A percentile compares a stretch with the other conserved stretches of the same genome.
These are phyloP conservation scores for Philotrypesis tridentata DNA, from an alignment of 1,140 invertebrate species.

Conservation along the genomic window DNA sequence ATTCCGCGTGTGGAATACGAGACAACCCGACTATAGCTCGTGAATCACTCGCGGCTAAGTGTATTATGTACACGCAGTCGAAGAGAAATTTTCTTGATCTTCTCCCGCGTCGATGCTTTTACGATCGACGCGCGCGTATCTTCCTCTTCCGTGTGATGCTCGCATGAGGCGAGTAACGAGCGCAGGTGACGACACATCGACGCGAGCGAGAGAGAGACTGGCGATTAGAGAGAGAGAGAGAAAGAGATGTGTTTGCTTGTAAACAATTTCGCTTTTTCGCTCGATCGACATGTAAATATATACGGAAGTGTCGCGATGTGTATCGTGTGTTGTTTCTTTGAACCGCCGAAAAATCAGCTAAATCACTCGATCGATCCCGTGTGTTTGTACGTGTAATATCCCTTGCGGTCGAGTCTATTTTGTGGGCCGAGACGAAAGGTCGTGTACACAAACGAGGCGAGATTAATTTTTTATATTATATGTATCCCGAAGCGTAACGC, in stretches of 20 bases:
- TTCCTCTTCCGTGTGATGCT: constrained; percentile 5
- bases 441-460: not conserved
- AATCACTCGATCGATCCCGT: too few species aligned
- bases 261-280: not conserved
- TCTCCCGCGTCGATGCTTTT: constrained; percentile 4
- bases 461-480: too few species aligned
- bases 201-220: too few species aligned
- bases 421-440: too few species aligned
- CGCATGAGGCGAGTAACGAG: not conserved
- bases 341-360: too few species aligned
- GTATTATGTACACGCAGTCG: not conserved
- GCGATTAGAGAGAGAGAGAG: not conserved
- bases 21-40: not conserved
- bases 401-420: too few species aligned
- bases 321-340: too few species aligned
- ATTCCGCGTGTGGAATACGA: not conserved
- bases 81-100: constrained; percentile 26
- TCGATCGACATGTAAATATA: too few species aligned
- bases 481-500: too few species aligned
- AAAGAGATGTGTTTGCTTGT: not conserved
- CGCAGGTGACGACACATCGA: constrained; percentile 1
- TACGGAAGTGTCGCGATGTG: not conserved
- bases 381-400: too few species aligned
- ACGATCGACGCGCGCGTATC: not conserved
- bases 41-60: constrained; percentile 12